Evolutionary conservation across 1,140 invertebrate genomes (phyloP).

Genomic region (Patella vulgata): DNA sequence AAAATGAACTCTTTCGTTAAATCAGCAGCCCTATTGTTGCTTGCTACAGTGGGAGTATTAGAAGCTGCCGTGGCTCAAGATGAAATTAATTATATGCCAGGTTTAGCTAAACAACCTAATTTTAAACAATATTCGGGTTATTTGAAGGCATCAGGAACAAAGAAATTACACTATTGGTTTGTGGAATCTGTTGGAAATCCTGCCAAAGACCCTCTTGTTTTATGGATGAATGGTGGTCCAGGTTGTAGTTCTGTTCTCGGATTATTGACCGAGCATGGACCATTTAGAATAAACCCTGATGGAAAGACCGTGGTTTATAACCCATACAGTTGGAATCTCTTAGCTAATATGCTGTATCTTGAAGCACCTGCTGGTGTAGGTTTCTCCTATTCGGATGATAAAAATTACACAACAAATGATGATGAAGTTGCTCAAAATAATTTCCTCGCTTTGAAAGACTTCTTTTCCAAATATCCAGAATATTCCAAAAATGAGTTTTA

Average conservation of each 20-base stretch:
- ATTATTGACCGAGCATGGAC: slow-evolving; percentile 70
- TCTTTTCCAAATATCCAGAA: slow-evolving; percentile 70
- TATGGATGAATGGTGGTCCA: slow-evolving; percentile 74
- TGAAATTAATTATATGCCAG: not conserved
- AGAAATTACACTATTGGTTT: slow-evolving; percentile 5
- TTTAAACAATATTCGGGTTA: slow-evolving; percentile 3
- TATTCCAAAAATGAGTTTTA: slow-evolving; percentile 70
- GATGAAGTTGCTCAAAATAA: slow-evolving; percentile 64
- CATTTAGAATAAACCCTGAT: slow-evolving; percentile 47
- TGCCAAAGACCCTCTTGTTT: slow-evolving; percentile 62
- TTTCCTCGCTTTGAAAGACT: slow-evolving; percentile 67
- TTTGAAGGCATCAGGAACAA: slow-evolving; percentile 4
- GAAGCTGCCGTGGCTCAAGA: slow-evolving; percentile 2
- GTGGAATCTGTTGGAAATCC: not conserved
- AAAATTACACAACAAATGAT: slow-evolving; percentile 69
- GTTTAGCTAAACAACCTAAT: not conserved
- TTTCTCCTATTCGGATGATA: slow-evolving; percentile 70
- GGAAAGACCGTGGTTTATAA: slow-evolving; percentile 1
- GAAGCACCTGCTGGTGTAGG: slow-evolving; percentile 73
- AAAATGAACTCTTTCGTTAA: too few species aligned
- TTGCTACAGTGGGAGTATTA: too few species aligned
- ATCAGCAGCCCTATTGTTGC: too few species aligned
- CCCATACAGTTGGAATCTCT: not conserved
- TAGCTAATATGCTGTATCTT: slow-evolving; percentile 62
- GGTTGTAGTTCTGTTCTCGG: slow-evolving; percentile 71